These are phyloP conservation scores for Bradypus variegatus DNA, from an alignment of 2,797 vertebrate genomes.

Conservation along the genomic window DNA sequence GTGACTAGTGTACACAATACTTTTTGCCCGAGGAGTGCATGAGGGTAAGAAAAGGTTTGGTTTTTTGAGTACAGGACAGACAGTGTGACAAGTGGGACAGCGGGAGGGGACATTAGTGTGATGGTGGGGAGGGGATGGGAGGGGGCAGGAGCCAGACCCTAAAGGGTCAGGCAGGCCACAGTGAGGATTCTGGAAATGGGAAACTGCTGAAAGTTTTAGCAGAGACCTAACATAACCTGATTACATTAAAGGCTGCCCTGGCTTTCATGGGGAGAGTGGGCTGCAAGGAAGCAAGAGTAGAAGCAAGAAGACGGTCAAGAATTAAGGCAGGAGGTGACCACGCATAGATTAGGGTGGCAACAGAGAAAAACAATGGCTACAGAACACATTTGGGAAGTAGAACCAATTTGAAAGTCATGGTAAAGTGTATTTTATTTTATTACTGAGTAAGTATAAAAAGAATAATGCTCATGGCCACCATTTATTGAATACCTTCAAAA, in stretches of 20 bases:
- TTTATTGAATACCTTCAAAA: background rate
- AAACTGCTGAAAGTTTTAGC: background rate
- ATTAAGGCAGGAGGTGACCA: background rate
- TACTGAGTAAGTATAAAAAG: background rate
- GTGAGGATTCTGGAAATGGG: background rate
- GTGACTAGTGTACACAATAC: background rate
- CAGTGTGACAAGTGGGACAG: too few relatives aligned
- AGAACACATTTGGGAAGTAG: background rate
- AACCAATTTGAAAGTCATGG: background rate
- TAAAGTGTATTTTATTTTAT: background rate
- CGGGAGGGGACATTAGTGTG: background rate
- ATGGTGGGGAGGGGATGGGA: too few relatives aligned
- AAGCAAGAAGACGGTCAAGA: background rate
- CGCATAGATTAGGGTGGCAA: background rate
- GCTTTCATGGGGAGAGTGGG: background rate
- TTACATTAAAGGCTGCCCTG: background rate
- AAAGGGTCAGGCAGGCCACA: background rate
- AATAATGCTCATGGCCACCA: background rate
- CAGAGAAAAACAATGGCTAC: background rate
- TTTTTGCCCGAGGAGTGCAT: background rate
- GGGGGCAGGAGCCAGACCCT: too few relatives aligned
- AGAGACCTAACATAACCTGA: background rate
- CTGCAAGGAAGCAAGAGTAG: background rate
- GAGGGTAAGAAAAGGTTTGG: background rate
- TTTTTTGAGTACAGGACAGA: background rate